Conservation (phyloP, 2,888 invertebrate species). For the Dichetophora obliterata region DNA sequence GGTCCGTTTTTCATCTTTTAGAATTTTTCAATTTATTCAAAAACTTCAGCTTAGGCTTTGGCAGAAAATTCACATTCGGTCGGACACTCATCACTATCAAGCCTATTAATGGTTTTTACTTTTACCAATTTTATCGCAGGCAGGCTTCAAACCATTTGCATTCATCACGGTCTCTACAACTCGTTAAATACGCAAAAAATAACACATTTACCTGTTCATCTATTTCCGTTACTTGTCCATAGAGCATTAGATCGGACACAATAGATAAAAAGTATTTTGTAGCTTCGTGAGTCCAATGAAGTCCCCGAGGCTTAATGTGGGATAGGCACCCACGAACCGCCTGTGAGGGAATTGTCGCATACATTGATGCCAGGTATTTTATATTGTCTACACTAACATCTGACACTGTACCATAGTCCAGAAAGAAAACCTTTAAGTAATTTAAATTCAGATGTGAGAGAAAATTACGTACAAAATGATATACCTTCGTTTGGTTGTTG, state of each 20-base stretch:
- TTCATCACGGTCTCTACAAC: too few relatives aligned
- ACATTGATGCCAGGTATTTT: slow-evolving; percentile 57
- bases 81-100: too few relatives aligned
- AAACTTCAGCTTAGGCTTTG: too few relatives aligned
- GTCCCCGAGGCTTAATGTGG: slow-evolving; percentile 55
- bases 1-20: too few relatives aligned
- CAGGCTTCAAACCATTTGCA: too few relatives aligned
- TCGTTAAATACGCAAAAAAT: neutral
- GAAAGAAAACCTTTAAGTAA: slow-evolving; percentile 55
- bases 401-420: slow-evolving; percentile 62
- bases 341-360: slow-evolving; percentile 59
- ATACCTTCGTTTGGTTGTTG: slow-evolving; percentile 56
- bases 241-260: slow-evolving; percentile 55
- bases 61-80: too few relatives aligned
- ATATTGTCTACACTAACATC: slow-evolving; percentile 54
- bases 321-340: slow-evolving; percentile 58
- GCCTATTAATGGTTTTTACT: too few relatives aligned
- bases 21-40: too few relatives aligned
- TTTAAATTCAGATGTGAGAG: neutral
- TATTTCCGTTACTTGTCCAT: slow-evolving; percentile 58
- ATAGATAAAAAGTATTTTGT: slow-evolving; percentile 55
- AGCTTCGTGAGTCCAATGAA: slow-evolving; percentile 57
- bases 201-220: slow-evolving; percentile 50
- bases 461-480: neutral
- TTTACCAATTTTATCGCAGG: too few relatives aligned